Evolutionary conservation across 2,888 invertebrate species (phyloP).

Genomic region (Aleiodes alternator): DNA sequence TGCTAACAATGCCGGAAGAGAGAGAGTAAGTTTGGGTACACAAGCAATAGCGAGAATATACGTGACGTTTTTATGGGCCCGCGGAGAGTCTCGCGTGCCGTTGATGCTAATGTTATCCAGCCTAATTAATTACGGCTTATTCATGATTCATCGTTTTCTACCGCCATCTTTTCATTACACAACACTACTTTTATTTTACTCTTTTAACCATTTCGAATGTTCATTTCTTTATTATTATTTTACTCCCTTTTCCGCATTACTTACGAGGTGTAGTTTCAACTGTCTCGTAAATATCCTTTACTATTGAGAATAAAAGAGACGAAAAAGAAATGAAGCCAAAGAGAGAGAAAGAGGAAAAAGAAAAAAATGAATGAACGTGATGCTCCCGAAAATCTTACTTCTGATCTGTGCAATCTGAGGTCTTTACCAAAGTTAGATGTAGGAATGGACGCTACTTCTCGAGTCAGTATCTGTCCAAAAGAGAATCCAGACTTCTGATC

Average conservation of each 20-base stretch:
- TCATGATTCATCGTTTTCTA: constrained; percentile 66
- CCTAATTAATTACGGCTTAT: constrained; percentile 70
- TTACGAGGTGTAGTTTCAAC: constrained; percentile 47
- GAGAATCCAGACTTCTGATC: constrained; percentile 19
- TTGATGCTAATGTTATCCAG: constrained; percentile 66
- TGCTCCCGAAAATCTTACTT: neutral
- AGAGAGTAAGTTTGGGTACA: constrained; percentile 48
- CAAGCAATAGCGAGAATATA: constrained; percentile 63
- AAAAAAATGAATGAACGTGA: neutral
- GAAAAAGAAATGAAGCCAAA: neutral
- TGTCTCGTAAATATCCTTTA: constrained; percentile 55
- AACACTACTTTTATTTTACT: constrained; percentile 28
- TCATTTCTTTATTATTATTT: constrained; percentile 24
- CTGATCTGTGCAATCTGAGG: constrained; percentile 28
- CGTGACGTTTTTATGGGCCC: constrained; percentile 70
- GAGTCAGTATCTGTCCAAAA: constrained; percentile 22
- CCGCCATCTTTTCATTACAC: constrained; percentile 37
- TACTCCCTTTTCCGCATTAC: neutral
- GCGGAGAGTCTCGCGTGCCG: constrained; percentile 67
- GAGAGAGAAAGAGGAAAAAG: neutral
- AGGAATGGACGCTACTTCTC: constrained; percentile 18
- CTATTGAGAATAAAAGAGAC: constrained; percentile 34
- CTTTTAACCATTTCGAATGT: constrained; percentile 47
- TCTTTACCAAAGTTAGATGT: constrained; percentile 25
- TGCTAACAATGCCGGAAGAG: constrained; percentile 58